phyloP scores from a whole-genome alignment of 1,140 invertebrate genomes.

The Sinella curviseta region DNA sequence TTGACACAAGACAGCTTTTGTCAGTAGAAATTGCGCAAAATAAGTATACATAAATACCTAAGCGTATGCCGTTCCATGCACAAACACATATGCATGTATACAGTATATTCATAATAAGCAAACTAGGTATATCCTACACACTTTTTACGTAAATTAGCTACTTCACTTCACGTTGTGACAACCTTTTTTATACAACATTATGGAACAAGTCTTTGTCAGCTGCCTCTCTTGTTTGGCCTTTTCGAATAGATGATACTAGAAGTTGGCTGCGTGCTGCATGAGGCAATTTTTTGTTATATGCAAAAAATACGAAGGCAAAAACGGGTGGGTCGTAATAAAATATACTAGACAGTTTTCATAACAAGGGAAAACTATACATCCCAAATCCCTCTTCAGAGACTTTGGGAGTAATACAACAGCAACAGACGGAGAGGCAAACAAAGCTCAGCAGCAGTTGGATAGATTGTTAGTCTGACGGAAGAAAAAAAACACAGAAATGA shows the following conservation, averaged over 20 bases:
- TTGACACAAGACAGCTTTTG: background rate
- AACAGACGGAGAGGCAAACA: background rate
- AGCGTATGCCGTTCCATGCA: too few species aligned
- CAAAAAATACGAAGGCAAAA: background rate
- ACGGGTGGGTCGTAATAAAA: background rate
- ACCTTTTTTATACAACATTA: too few species aligned
- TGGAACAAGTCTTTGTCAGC: too few species aligned
- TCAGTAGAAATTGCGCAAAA: background rate
- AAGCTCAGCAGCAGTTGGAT: conserved; percentile 4
- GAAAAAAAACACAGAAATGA: background rate
- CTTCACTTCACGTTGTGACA: too few species aligned
- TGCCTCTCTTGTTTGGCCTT: too few species aligned
- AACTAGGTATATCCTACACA: too few species aligned
- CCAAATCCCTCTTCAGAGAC: conserved; percentile 6
- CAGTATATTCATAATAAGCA: too few species aligned
- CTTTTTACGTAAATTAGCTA: too few species aligned
- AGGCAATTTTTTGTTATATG: background rate
- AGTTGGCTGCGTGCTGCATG: background rate
- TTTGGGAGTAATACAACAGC: background rate
- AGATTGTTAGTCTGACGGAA: background rate
- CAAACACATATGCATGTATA: too few species aligned
- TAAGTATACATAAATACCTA: conserved; percentile 1
- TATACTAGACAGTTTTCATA: conserved; percentile 1
- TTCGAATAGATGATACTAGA: too few species aligned
- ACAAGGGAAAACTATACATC: conserved; percentile 4